phyloP scores from a whole-genome alignment of 1,140 invertebrate genomes.

The Delia radicum region DNA sequence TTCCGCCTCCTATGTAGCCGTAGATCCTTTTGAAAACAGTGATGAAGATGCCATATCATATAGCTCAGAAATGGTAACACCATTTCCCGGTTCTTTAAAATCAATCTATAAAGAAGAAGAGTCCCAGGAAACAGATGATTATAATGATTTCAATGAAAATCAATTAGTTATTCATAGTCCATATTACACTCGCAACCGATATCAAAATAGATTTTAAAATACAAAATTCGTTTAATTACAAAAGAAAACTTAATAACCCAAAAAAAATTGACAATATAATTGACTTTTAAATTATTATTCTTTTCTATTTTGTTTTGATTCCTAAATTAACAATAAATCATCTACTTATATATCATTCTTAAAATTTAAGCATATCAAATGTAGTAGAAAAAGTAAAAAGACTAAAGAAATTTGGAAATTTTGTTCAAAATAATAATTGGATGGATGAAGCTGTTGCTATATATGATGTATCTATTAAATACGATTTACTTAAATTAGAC shows the following conservation, averaged over 20 bases:
- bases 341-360: not conserved
- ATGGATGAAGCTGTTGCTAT: no score
- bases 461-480: not conserved
- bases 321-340: not conserved
- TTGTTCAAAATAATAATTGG: not conserved
- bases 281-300: not conserved
- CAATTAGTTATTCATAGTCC: conserved; percentile 42
- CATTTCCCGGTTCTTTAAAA: conserved; percentile 50
- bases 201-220: conserved; percentile 28
- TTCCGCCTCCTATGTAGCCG: conserved; percentile 79
- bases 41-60: conserved; percentile 51
- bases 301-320: not conserved
- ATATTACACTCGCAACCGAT: conserved; percentile 32
- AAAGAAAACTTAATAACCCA: not conserved
- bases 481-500: not conserved
- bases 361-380: not conserved
- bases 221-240: not conserved
- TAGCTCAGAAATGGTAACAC: conserved; percentile 49
- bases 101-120: conserved; percentile 46
- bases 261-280: not conserved
- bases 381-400: not conserved
- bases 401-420: not conserved
- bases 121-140: conserved; percentile 43
- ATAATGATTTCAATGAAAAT: conserved; percentile 47
- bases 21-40: conserved; percentile 60